Evolutionary conservation across 2,888 invertebrate species (phyloP).

Genomic region (Furcula furcula): DNA sequence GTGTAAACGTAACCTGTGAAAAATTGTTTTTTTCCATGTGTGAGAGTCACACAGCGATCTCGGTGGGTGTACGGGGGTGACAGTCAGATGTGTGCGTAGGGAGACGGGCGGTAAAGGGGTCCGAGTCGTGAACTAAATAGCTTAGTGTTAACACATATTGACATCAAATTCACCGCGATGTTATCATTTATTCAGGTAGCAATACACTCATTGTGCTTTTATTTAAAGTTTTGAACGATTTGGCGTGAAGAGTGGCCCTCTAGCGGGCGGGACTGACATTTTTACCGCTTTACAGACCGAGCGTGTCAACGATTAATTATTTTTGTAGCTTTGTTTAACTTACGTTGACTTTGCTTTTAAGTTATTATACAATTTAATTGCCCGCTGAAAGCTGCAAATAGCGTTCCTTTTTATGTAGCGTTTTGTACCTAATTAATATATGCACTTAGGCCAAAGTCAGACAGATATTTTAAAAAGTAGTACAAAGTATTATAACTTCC

Average conservation of each 20-base stretch:
- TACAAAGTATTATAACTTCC: too few species aligned
- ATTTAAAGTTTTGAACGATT: slow-evolving; percentile 51
- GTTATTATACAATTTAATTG: slow-evolving; percentile 74
- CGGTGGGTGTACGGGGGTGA: slow-evolving; percentile 35
- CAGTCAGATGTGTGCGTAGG: slow-evolving; percentile 45
- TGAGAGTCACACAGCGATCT: slow-evolving; percentile 42
- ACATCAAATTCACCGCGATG: slow-evolving; percentile 81
- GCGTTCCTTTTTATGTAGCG: slow-evolving; percentile 38
- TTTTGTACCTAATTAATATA: too few species aligned
- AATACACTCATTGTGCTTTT: slow-evolving; percentile 71
- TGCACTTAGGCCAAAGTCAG: too few species aligned
- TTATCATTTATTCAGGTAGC: slow-evolving; percentile 80
- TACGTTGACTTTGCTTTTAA: slow-evolving; percentile 66
- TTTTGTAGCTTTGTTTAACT: slow-evolving; percentile 71
- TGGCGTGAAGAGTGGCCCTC: slow-evolving; percentile 35
- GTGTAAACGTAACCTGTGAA: slow-evolving; percentile 70
- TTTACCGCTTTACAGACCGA: slow-evolving; percentile 43
- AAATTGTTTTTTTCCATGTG: slow-evolving; percentile 68
- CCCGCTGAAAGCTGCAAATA: slow-evolving; percentile 45
- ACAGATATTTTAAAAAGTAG: too few species aligned
- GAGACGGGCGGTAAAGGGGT: slow-evolving; percentile 58
- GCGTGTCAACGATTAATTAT: slow-evolving; percentile 68
- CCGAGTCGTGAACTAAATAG: slow-evolving; percentile 80
- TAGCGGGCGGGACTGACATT: slow-evolving; percentile 24
- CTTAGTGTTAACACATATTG: slow-evolving; percentile 83